These are phyloP conservation scores for Diachrysia chrysitis DNA, from an alignment of 2,888 invertebrate genomes.

Conservation along the genomic window DNA sequence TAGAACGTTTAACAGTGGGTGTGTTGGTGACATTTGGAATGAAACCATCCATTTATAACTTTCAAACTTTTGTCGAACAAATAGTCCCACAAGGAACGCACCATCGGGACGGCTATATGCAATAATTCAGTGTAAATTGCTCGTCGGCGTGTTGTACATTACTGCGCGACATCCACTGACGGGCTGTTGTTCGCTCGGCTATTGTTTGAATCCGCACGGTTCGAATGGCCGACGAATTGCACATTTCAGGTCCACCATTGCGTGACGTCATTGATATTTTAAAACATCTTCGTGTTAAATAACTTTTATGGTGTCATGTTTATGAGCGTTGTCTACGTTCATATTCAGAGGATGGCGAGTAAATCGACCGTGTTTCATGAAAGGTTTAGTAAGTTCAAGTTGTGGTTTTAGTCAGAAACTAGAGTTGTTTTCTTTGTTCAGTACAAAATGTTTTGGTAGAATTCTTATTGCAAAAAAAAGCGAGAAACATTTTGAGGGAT, in stretches of 20 bases:
- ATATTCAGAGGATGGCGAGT: neutral
- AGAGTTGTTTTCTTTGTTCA: neutral
- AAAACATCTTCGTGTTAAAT: constrained; percentile 22
- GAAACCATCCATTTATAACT: constrained; percentile 52
- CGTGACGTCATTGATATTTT: constrained; percentile 25
- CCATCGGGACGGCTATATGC: constrained; percentile 66
- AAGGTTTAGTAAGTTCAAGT: neutral
- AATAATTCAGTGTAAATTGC: constrained; percentile 76
- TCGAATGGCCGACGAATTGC: constrained; percentile 51
- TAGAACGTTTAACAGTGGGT: constrained; percentile 26
- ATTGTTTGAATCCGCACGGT: constrained; percentile 55
- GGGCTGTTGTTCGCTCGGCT: constrained; percentile 51
- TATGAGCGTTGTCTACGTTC: neutral
- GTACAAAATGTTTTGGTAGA: neutral
- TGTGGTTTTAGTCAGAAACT: neutral
- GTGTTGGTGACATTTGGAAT: constrained; percentile 35
- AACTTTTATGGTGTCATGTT: constrained; percentile 7
- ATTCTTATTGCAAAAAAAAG: neutral
- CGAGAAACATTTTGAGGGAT: too few relatives aligned
- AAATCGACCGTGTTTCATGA: neutral
- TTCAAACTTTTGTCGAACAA: constrained; percentile 52
- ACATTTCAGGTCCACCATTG: constrained; percentile 33
- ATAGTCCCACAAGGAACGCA: constrained; percentile 61
- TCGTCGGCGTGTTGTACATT: constrained; percentile 68
- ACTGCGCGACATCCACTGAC: constrained; percentile 64